Evolutionary conservation across 2,888 invertebrate species (phyloP).

Genomic region (Plebejus melissa): DNA sequence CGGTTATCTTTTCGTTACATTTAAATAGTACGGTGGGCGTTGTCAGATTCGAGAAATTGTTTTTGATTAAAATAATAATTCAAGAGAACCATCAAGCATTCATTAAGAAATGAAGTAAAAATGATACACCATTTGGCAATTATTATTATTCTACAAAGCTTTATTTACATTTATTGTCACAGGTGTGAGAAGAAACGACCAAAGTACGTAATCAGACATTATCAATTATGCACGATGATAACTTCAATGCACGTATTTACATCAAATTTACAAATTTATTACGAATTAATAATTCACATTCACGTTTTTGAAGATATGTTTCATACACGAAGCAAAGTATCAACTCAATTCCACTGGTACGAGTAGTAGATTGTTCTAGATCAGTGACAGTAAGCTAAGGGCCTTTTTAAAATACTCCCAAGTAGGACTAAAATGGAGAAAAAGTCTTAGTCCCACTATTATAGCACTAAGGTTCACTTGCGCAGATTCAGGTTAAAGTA

Average conservation of each 20-base stretch:
- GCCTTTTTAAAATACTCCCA: not conserved
- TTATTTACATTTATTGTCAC: conserved; percentile 77
- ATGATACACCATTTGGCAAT: conserved; percentile 55
- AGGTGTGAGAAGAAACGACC: conserved; percentile 67
- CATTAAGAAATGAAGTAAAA: conserved; percentile 17
- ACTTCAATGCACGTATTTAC: conserved; percentile 43
- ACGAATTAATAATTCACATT: conserved; percentile 52
- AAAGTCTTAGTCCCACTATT: not conserved
- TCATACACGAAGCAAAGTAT: conserved; percentile 50
- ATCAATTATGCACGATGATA: conserved; percentile 39
- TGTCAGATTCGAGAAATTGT: not conserved
- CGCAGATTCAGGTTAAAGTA: too few relatives aligned
- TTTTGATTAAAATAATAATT: not conserved
- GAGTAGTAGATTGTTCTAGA: not conserved
- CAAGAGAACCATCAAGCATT: not conserved
- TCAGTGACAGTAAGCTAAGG: not conserved
- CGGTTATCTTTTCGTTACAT: not conserved
- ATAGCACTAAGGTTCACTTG: not conserved
- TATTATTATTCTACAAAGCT: conserved; percentile 71
- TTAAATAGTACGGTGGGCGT: not conserved
- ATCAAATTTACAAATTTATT: conserved; percentile 57
- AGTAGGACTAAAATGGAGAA: not conserved
- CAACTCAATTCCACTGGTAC: conserved; percentile 25
- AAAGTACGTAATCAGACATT: conserved; percentile 45
- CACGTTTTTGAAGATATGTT: conserved; percentile 68